Evolutionary conservation across 2,888 invertebrate species (phyloP).

Genomic region (Spilarctia lutea): DNA sequence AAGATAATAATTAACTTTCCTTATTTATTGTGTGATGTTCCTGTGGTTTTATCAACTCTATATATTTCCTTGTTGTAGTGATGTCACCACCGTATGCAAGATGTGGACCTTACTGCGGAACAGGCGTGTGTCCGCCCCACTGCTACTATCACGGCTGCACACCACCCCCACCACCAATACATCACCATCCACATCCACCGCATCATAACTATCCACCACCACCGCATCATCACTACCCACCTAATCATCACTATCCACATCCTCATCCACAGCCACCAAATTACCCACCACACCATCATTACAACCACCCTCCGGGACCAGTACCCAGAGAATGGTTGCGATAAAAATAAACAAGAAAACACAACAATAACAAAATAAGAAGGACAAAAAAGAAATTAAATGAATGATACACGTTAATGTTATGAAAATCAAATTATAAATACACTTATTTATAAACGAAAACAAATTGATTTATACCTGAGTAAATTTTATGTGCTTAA

Average conservation of each 20-base stretch:
- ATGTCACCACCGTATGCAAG: constrained; percentile 72
- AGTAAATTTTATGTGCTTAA: neutral
- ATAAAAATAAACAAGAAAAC: constrained; percentile 7
- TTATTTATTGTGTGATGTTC: no score
- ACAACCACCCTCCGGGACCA: neutral
- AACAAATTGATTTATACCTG: neutral
- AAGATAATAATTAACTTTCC: neutral
- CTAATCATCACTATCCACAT: constrained; percentile 28
- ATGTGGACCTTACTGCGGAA: constrained; percentile 72
- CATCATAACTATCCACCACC: constrained; percentile 37
- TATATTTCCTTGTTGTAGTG: constrained; percentile 50
- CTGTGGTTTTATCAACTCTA: neutral
- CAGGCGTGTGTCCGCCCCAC: constrained; percentile 65
- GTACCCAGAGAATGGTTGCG: constrained; percentile 34
- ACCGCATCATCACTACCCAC: constrained; percentile 32
- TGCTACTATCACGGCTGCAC: constrained; percentile 60
- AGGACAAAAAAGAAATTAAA: neutral
- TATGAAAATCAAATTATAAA: neutral
- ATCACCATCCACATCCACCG: constrained; percentile 27
- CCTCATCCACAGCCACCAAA: neutral
- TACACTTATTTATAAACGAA: neutral
- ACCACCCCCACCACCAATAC: constrained; percentile 42
- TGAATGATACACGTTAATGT: neutral
- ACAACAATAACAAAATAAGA: neutral
- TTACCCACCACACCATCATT: constrained; percentile 8